These are phyloP conservation scores for Hemicrepidius hirtus DNA, from an alignment of 2,888 invertebrate species.

Conservation along the genomic window DNA sequence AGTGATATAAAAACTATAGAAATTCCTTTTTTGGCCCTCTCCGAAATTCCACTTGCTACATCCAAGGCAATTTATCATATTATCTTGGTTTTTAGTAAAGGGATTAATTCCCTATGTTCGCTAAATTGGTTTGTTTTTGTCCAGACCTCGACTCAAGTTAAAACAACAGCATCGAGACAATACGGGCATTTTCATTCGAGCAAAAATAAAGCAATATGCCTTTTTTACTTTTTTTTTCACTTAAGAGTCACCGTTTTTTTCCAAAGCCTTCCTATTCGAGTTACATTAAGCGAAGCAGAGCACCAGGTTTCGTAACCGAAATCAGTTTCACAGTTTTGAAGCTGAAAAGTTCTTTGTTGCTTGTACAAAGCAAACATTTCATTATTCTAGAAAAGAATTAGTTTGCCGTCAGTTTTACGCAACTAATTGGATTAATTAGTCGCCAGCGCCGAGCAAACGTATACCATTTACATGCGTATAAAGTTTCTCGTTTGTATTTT, in stretches of 20 bases:
- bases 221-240: conserved; percentile 9
- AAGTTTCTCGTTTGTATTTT: conserved; percentile 8
- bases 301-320: conserved; percentile 13
- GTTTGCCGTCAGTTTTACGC: neutral
- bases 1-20: neutral
- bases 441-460: conserved; percentile 5
- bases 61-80: conserved; percentile 18
- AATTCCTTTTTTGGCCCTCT: neutral
- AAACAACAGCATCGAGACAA: neutral
- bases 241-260: conserved; percentile 6
- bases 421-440: conserved; percentile 30
- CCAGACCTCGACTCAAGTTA: neutral
- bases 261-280: conserved; percentile 10
- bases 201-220: neutral
- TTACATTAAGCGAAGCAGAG: conserved; percentile 28
- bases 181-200: neutral
- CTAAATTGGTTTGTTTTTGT: neutral
- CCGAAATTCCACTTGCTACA: conserved; percentile 1
- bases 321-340: conserved; percentile 40
- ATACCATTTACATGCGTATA: conserved; percentile 13
- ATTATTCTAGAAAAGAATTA: neutral
- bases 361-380: neutral
- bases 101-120: neutral
- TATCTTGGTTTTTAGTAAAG: neutral
- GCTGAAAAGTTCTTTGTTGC: neutral